Base-by-base conservation (phyloP, 2,113 vertebrate genomes). In the Phylloscopus trochilus region DNA sequence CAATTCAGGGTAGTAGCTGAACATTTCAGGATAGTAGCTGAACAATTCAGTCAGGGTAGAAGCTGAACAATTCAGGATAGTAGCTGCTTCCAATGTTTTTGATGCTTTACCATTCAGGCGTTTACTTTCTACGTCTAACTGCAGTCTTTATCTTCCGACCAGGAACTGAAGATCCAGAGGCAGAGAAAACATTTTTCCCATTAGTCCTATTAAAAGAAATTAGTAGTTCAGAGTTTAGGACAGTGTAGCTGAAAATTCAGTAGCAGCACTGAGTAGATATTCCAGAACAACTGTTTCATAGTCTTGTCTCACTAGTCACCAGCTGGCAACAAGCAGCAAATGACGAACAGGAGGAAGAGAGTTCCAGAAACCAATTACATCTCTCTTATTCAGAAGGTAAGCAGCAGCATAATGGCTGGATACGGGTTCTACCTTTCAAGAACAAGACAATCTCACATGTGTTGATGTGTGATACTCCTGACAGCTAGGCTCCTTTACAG, bases 131-230 rank as follows among this genome's bases (percentile, higher is more conserved):
- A 97, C 99, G 99, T 88, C 99, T 98, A 97, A 99, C 97, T 31
- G 99, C 99, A 75, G 98, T 99, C 98, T 99, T 99, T 97, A 99
- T 99, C 98, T 98, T 99, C 90, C 99, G 99, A 67, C 98, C 98
- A 82, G 98, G 9, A 60, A 99, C 98, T 37, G 98, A 88, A 95
- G 98, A 97, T 97, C 98, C 98, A 83, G 98, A 93, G 76, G 96
- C 89, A 87, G 97, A 97, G 93, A 98, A 98, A 83, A 95, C 37
- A 86, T 97, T 98, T 97, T 98, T 98, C 93, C 97, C 97, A 72
- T 98, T 97, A 96, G 95, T 97, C 97, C 98, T 98, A 97, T 91
- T 91, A 95, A 97, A 97, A 96, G 72, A 97, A 97, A 97, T 69
- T 6, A 96, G 85, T 62, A 75, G 94, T 95, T 92, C 56, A 96